Conservation (phyloP, 2,113 vertebrate genomes). For the Equus przewalskii region DNA sequence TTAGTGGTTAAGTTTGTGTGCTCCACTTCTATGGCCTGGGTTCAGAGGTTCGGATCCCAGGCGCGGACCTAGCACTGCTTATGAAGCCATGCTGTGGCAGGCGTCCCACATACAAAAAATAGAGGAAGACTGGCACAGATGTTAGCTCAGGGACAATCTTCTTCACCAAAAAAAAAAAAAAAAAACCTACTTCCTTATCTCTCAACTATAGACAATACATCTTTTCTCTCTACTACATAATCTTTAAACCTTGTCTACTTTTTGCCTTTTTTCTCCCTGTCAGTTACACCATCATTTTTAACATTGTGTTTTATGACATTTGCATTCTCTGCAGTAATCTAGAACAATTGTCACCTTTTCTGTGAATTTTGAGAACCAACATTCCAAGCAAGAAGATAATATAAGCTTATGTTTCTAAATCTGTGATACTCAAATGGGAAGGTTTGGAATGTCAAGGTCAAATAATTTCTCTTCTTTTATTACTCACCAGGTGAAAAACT, state of each 20-base stretch:
- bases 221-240: background rate
- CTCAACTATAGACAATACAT: no score
- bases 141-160: no score
- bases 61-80: no score
- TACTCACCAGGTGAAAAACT: background rate
- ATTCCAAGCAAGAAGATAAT: background rate
- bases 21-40: no score
- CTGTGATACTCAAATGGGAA: background rate
- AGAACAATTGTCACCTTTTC: background rate
- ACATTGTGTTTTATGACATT: background rate
- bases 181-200: background rate
- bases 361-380: background rate
- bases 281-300: background rate
- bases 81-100: no score
- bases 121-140: no score
- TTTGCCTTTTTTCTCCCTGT: background rate
- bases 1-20: no score
- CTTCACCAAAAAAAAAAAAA: no score
- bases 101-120: no score
- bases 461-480: background rate
- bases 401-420: background rate
- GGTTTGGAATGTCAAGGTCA: background rate
- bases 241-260: background rate
- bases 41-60: no score
- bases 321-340: background rate